Evolutionary conservation across 2,888 invertebrate genomes (phyloP).

Genomic region (Mesorhabditis sp.): DNA sequence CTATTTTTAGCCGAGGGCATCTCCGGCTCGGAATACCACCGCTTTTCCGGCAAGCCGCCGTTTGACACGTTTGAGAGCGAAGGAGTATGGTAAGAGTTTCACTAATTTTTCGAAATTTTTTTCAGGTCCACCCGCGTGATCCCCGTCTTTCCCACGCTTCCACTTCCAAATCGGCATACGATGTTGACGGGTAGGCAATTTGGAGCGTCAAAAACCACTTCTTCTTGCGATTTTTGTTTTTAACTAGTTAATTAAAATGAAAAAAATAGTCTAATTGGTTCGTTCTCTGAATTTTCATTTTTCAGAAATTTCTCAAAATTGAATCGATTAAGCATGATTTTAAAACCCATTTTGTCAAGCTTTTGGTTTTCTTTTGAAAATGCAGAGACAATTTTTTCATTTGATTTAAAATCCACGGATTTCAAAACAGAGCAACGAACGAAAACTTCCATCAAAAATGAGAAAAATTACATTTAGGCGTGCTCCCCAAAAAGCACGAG

Average conservation of each 20-base stretch:
- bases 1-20: constrained; percentile 27
- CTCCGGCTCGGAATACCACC: constrained; percentile 31
- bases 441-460: neutral
- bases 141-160: constrained; percentile 37
- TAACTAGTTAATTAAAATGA: neutral
- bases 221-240: no score
- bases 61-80: constrained; percentile 36
- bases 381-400: no score
- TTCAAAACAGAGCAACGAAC: no score
- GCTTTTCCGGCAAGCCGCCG: constrained; percentile 29
- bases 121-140: constrained; percentile 24
- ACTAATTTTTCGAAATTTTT: neutral
- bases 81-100: constrained; percentile 25
- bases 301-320: no score
- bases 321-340: no score
- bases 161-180: constrained; percentile 36
- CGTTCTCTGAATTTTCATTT: no score
- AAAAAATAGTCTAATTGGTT: no score
- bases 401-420: no score
- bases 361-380: no score
- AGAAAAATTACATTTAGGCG: constrained; percentile 15
- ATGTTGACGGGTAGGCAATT: constrained; percentile 27
- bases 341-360: no score
- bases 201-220: neutral
- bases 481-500: constrained; percentile 30